Evolutionary conservation across 1,140 invertebrate genomes (phyloP), one percentile per base, ranked within the genome.

Genomic region (Leptinotarsa lineolata): DNA sequence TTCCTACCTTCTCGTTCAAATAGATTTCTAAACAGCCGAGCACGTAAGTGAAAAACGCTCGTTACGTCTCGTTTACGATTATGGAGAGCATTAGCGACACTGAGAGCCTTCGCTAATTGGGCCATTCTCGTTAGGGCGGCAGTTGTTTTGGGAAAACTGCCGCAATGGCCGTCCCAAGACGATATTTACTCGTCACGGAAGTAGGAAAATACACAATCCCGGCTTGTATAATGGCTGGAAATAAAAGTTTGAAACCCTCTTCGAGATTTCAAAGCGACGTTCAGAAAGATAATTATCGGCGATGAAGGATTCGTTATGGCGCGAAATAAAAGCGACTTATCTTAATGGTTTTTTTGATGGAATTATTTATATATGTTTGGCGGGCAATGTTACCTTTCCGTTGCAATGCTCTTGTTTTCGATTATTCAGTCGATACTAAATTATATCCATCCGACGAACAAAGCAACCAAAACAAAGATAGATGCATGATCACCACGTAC

Each of bases 61-160:
- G 15, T 18, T 15, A 54, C 3, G n/a, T 54, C 16, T 54, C 67
- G 67, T 68, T 68, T 68, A 68, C 67, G 67, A 68, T 68, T 68
- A 68, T 45, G 44, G 44, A 68, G 30, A 54, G 48, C 67, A 68
- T 68, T 58, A 66, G 64, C 64, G 64, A 66, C 64, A 66, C 64
- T 66, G 64, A 66, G 64, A 30, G 30, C 44, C 16, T 16, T 45
- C 54, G 67, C 45, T 68, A 68, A 68, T 68, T 68, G 67, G 67
- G 48, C 67, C 67, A 54, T 68, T 68, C 67, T 68, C 44, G 67
- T 68, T 68, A 54, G 48, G 48, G 22, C 46, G 16, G 67, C 67
- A 68, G 67, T 68, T 68, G 67, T 68, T 68, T 68, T 68, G 67
- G 67, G 67, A 68, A 67, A 68, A 68, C 30, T 68, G 67, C 48